phyloP scores from a whole-genome alignment of 2,797 vertebrate genomes.

The Chelidonichthys spinosus region DNA sequence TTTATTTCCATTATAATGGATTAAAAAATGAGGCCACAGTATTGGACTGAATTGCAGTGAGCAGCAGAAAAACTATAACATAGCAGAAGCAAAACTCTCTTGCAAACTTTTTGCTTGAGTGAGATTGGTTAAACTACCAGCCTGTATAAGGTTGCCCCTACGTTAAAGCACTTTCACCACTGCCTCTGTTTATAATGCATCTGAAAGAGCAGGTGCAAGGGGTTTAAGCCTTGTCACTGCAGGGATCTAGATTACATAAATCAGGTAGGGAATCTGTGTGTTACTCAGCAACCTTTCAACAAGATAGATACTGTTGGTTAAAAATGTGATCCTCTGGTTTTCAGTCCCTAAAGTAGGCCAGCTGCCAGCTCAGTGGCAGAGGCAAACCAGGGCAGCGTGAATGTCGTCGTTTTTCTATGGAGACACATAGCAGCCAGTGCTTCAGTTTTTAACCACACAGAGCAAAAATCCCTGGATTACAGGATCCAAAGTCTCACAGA shows the following conservation, averaged over 20 bases:
- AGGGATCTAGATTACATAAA: background rate
- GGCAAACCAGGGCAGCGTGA: background rate
- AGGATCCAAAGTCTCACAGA: constrained; percentile 14
- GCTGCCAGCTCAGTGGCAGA: background rate
- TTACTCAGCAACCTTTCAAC: background rate
- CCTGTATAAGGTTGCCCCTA: too few species aligned
- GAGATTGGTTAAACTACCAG: too few species aligned
- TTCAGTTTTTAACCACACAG: constrained; percentile 2
- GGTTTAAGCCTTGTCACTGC: background rate
- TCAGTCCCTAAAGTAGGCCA: background rate
- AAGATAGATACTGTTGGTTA: background rate
- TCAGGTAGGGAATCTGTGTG: background rate
- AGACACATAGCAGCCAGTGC: background rate
- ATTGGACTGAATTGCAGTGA: background rate
- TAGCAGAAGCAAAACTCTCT: background rate
- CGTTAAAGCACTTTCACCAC: too few species aligned
- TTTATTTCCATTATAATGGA: too few species aligned
- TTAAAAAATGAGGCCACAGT: background rate
- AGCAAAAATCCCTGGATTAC: constrained; percentile 22
- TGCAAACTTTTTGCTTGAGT: too few species aligned
- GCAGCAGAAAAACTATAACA: background rate
- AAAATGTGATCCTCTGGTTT: background rate
- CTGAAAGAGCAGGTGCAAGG: background rate
- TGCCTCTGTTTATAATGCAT: background rate
- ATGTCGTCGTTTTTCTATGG: background rate